phyloP scores from a whole-genome alignment of 1,140 invertebrate species.

The Pollicipes pollicipes region DNA sequence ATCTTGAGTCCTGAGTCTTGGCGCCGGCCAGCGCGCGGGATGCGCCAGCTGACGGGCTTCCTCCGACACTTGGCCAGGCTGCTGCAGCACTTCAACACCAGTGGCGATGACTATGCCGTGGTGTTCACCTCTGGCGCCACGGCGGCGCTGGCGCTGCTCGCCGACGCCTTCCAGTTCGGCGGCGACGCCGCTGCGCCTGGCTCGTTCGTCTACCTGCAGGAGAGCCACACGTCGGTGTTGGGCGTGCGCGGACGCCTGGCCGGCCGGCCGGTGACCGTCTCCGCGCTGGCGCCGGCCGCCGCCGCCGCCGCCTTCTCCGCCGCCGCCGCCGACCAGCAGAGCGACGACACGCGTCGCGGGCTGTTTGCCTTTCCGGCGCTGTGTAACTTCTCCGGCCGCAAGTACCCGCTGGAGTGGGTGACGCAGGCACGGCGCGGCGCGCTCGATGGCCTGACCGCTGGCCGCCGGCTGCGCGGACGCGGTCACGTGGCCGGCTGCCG shows the following conservation, averaged over 20 bases:
- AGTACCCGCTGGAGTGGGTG: conserved; percentile 64
- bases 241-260: conserved; percentile 53
- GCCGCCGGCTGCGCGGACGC: neutral
- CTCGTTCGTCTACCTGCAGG: conserved; percentile 59
- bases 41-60: conserved; percentile 9
- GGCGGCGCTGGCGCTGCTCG: conserved; percentile 57
- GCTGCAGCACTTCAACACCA: conserved; percentile 66
- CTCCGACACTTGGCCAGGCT: conserved; percentile 37
- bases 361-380: conserved; percentile 78
- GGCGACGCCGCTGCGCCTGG: conserved; percentile 26
- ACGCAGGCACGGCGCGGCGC: conserved; percentile 40
- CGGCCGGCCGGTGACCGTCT: conserved; percentile 15
- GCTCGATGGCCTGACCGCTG: conserved; percentile 24
- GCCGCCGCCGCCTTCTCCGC: no score
- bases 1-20: no score
- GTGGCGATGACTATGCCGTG: conserved; percentile 56
- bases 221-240: conserved; percentile 88
- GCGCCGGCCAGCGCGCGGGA: no score
- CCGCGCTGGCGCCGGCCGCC: neutral
- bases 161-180: conserved; percentile 56
- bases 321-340: neutral
- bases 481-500: conserved; percentile 21
- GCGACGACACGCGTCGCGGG: conserved; percentile 26
- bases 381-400: conserved; percentile 84
- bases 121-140: conserved; percentile 86